phyloP scores from a whole-genome alignment of 2,888 invertebrate species.

The Eudemis profundana region DNA sequence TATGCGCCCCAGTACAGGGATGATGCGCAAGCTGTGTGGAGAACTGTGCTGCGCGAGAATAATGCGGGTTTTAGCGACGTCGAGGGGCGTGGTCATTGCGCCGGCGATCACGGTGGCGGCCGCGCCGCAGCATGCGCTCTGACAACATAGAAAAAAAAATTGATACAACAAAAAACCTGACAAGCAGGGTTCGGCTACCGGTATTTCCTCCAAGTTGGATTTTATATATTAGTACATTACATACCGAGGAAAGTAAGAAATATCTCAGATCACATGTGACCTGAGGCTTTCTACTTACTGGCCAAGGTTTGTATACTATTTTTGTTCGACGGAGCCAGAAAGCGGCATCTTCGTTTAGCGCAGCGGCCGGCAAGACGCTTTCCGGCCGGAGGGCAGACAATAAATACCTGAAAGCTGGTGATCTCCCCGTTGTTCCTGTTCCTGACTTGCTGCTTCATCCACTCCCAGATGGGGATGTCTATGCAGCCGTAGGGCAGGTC shows the following conservation, averaged over 20 bases:
- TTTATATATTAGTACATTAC: too few species aligned
- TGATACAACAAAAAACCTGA: too few species aligned
- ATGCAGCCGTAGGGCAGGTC: slow-evolving; percentile 95
- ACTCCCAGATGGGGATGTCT: slow-evolving; percentile 96
- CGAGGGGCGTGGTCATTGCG: slow-evolving; percentile 4
- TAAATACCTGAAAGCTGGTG: slow-evolving; percentile 33
- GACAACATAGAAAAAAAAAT: background rate
- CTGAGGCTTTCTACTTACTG: too few species aligned
- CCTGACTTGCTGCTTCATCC: slow-evolving; percentile 84
- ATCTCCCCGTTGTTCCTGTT: slow-evolving; percentile 31
- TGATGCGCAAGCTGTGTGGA: slow-evolving; percentile 10
- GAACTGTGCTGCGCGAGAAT: background rate
- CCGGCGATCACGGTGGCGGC: background rate
- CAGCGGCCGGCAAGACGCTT: too few species aligned
- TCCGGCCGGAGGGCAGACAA: too few species aligned
- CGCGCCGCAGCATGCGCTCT: slow-evolving; percentile 20
- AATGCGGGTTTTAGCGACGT: slow-evolving; percentile 15
- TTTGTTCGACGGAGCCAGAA: too few species aligned
- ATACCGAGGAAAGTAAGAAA: too few species aligned
- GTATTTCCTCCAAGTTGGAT: too few species aligned
- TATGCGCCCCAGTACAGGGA: slow-evolving; percentile 2
- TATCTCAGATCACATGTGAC: too few species aligned
- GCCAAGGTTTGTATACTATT: too few species aligned
- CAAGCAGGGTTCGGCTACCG: too few species aligned
- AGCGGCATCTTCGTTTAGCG: too few species aligned